Conservation (phyloP, 2,113 vertebrate genomes). For the Amphiprion ocellaris region DNA sequence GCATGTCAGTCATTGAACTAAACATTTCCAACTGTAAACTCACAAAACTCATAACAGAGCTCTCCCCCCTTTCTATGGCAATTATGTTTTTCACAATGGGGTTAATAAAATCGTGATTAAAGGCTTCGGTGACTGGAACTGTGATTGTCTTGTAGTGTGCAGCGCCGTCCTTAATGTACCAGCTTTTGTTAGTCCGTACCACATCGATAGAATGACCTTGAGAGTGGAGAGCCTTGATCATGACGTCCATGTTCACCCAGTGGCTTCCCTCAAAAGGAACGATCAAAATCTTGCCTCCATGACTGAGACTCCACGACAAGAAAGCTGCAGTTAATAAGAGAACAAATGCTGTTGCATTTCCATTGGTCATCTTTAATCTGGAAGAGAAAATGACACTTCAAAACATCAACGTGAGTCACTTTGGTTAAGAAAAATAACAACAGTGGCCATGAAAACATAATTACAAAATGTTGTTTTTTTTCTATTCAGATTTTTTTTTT, state of each 20-base stretch:
- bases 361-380: conserved; percentile 49
- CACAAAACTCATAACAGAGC: conserved; percentile 44
- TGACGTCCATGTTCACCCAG: conserved; percentile 83
- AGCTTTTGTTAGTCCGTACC: conserved; percentile 70
- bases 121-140: conserved; percentile 57
- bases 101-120: conserved; percentile 71
- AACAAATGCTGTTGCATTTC: conserved; percentile 23
- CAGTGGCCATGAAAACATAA: not conserved
- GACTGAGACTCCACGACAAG: conserved; percentile 30
- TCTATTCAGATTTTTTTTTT: not conserved
- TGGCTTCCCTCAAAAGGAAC: conserved; percentile 82
- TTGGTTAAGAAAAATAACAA: too few species aligned
- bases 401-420: not conserved
- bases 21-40: conserved; percentile 72
- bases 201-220: conserved; percentile 74
- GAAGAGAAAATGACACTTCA: not conserved
- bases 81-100: conserved; percentile 62
- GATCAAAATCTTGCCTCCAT: conserved; percentile 73
- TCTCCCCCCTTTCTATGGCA: conserved; percentile 59
- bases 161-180: conserved; percentile 76
- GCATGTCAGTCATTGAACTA: conserved; percentile 55
- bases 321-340: conserved; percentile 12
- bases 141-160: conserved; percentile 72
- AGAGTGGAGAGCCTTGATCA: conserved; percentile 76
- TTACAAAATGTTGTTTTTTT: not conserved